These are phyloP conservation scores for Xanthostigma xanthostigma DNA, from an alignment of 2,888 invertebrate genomes.

Conservation along the genomic window DNA sequence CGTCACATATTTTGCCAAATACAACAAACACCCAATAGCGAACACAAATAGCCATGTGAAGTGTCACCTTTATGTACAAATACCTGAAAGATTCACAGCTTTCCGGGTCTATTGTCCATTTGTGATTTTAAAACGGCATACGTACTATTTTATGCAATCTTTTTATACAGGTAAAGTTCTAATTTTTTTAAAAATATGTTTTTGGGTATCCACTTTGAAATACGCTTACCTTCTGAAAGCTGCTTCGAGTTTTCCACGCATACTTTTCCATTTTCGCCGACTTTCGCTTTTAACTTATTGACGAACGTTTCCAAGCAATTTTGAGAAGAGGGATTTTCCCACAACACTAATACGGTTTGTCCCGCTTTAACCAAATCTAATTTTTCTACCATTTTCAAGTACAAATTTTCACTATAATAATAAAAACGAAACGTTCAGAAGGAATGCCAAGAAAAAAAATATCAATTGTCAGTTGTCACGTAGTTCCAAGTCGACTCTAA, in stretches of 20 bases:
- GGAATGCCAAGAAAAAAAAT: background rate
- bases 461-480: background rate
- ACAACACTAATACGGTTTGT: slow-evolving; percentile 40
- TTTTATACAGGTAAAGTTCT: too few species aligned
- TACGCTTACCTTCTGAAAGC: slow-evolving; percentile 38
- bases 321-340: slow-evolving; percentile 34
- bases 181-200: too few species aligned
- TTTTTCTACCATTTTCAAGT: slow-evolving; percentile 7
- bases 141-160: too few species aligned
- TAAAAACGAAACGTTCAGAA: too few species aligned
- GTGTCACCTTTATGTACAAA: too few species aligned
- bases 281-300: slow-evolving; percentile 30
- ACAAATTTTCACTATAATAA: background rate
- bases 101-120: too few species aligned
- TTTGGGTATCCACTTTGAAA: too few species aligned
- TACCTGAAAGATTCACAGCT: too few species aligned
- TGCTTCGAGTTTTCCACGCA: slow-evolving; percentile 44
- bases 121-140: too few species aligned
- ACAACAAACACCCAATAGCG: too few species aligned
- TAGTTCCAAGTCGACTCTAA: background rate
- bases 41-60: too few species aligned
- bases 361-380: slow-evolving; percentile 27
- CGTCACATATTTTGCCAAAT: too few species aligned
- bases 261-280: slow-evolving; percentile 32
- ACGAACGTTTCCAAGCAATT: slow-evolving; percentile 34